Base-by-base conservation (phyloP, 92 coral and sea anemone species). In the Metridium senile region DNA sequence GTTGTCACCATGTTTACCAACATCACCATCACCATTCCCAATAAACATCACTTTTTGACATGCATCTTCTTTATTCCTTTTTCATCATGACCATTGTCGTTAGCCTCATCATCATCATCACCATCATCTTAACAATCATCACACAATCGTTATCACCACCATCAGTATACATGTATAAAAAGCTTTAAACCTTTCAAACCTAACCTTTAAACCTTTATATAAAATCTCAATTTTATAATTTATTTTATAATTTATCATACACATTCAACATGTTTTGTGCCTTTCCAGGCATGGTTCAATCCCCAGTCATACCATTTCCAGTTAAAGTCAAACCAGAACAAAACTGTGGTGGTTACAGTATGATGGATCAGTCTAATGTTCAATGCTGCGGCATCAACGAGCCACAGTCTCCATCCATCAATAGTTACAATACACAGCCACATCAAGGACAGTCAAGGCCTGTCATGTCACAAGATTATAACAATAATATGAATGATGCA, bases 291-390 rank as follows among this genome's bases (percentile, higher is more conserved):
- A 71, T 88, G 22, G 83, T 87, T 26, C 94, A 90, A 31, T 79
- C 89, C 11, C 88, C 87, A 17, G 87, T 89, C 63, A 81, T 91
- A 47, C 93, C 82, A 62, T 91, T 85, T 67, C 90, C 93, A 39
- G 87, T 93, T 28, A 91, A 91, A 76, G 81, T 91, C 46, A 91
- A 91, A 83, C 97, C 97, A 59, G 97, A 91, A 69, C 97, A 91
- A 78, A 86, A 90, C 83, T 85, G 93, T 68, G 71, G 78, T 28
- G 84, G 84, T 10, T 91, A 91, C 72, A 74, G 68, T 31, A 74
- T 86, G 64, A 85, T 91, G 72, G 97, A 89, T 18, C 92, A 88
- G 33, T 80, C 93, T 25, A 74, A 78, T 17, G 89, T 82, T 9
- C 67, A 87, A 33, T 88, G 97, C 63, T 70, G 88, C 62, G 81